Conservation (phyloP, 1,140 invertebrate species). For the Mesaphorura yosii region DNA sequence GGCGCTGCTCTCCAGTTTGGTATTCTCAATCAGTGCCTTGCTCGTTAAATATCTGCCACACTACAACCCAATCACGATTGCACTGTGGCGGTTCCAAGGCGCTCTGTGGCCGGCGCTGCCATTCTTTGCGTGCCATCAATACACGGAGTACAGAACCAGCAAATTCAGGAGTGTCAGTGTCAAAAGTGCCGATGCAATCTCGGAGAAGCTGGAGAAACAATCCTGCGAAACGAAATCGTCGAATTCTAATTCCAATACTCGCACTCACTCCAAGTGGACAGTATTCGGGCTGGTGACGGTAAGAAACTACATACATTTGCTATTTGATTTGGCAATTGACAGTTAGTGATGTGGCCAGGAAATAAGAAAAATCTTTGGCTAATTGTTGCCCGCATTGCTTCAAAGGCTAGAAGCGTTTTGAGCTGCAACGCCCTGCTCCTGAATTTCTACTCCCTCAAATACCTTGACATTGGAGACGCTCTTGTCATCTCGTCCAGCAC, state of each 20-base stretch:
- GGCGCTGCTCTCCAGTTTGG: constrained; percentile 34
- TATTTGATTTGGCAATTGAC: background rate
- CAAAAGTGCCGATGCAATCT: background rate
- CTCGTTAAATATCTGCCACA: constrained; percentile 37
- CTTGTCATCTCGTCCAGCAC: constrained; percentile 16
- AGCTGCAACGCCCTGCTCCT: constrained; percentile 15
- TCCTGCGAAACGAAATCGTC: background rate
- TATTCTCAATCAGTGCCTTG: constrained; percentile 38
- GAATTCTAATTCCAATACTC: background rate
- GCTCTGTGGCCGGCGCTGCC: constrained; percentile 36
- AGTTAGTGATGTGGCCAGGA: constrained; percentile 13
- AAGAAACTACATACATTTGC: background rate
- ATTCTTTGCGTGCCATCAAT: constrained; percentile 27
- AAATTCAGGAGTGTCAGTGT: no score
- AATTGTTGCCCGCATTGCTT: no score
- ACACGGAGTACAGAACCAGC: no score
- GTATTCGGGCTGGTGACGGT: background rate
- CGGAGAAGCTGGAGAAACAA: background rate
- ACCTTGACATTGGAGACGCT: constrained; percentile 14
- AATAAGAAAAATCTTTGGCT: constrained; percentile 29
- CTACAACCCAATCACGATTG: constrained; percentile 36
- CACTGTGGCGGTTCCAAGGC: constrained; percentile 37
- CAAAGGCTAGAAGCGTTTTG: constrained; percentile 15
- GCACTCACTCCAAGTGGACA: no score
- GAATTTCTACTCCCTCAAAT: constrained; percentile 18